Percentiles rank a stretch among this genome's conserved stretches.
These are phyloP conservation scores for Poeciliopsis infans DNA, from an alignment of 2,797 vertebrate species.

Conservation along the genomic window DNA sequence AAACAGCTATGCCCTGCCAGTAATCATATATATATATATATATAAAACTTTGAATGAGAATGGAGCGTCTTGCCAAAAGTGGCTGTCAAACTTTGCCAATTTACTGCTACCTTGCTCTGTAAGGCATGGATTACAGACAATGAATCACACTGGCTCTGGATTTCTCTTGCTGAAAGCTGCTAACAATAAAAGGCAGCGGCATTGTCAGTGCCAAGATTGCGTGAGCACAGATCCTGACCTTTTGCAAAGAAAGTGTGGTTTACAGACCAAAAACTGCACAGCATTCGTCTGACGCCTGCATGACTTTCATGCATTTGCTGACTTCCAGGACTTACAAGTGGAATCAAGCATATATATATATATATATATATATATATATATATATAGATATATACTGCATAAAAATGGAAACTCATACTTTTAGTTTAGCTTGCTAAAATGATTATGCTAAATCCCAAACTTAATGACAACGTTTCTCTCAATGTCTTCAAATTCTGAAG, in stretches of 20 bases:
- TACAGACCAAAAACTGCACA: slow-evolving; percentile 23
- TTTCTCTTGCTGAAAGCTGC: slow-evolving; percentile 6
- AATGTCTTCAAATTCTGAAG: not conserved
- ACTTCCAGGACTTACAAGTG: slow-evolving; percentile 22
- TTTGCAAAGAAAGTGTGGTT: slow-evolving; percentile 39
- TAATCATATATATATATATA: too few relatives aligned
- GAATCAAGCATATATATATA: not conserved
- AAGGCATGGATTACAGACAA: slow-evolving; percentile 8
- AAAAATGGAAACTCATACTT: not conserved
- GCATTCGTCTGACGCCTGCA: not conserved
- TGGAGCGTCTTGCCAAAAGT: slow-evolving; percentile 15
- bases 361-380: too few relatives aligned
- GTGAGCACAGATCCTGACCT: slow-evolving; percentile 40
- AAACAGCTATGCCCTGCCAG: too few relatives aligned
- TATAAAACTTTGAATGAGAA: slow-evolving; percentile 13
- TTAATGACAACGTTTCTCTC: not conserved
- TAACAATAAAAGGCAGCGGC: slow-evolving; percentile 13
- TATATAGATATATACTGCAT: not conserved
- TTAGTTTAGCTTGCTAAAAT: not conserved
- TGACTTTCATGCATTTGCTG: slow-evolving; percentile 21
- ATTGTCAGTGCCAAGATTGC: slow-evolving; percentile 22
- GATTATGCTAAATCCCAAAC: not conserved
- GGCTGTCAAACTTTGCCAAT: slow-evolving; percentile 22
- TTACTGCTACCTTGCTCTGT: slow-evolving; percentile 12
- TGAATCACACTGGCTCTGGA: slow-evolving; percentile 16